Conservation (phyloP, 2,797 vertebrate species). For the Helostoma temminkii region DNA sequence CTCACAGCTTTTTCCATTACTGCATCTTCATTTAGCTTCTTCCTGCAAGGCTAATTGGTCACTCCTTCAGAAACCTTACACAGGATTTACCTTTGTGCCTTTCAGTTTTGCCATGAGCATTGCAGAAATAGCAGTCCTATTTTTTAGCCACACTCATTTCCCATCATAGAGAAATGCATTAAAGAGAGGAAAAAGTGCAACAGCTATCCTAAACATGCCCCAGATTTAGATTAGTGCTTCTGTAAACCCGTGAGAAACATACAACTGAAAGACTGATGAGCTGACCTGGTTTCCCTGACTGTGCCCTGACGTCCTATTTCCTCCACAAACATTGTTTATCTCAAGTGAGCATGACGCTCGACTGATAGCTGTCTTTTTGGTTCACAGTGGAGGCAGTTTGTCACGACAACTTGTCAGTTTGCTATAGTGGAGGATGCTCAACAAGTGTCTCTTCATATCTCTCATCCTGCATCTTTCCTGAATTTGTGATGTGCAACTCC, state of each 20-base stretch:
- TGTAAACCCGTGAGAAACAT: slow-evolving; percentile 54
- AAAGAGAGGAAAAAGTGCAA: slow-evolving; percentile 21
- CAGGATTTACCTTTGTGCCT: background rate
- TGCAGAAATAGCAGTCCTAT: slow-evolving; percentile 23
- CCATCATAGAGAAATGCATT: slow-evolving; percentile 27
- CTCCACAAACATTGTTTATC: slow-evolving; percentile 55
- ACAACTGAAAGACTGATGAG: slow-evolving; percentile 53
- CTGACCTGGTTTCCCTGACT: slow-evolving; percentile 67
- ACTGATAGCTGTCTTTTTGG: slow-evolving; percentile 50
- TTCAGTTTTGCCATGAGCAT: slow-evolving; percentile 5
- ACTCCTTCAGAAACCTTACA: slow-evolving; percentile 12
- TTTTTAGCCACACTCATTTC: slow-evolving; percentile 32
- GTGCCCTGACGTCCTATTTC: slow-evolving; percentile 56
- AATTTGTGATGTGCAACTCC: background rate
- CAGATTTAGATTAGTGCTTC: slow-evolving; percentile 62
- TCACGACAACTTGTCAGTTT: slow-evolving; percentile 22
- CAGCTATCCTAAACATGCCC: slow-evolving; percentile 30
- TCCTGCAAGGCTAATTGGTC: background rate
- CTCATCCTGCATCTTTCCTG: slow-evolving; percentile 1
- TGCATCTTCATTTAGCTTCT: background rate
- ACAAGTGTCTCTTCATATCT: slow-evolving; percentile 11
- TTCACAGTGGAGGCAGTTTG: slow-evolving; percentile 23
- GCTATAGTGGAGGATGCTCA: slow-evolving; percentile 1
- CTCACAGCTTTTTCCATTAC: background rate
- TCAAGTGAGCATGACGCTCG: slow-evolving; percentile 35